These are phyloP conservation scores for Pogonocherus hispidulus DNA, from an alignment of 2,888 invertebrate species.

Conservation along the genomic window DNA sequence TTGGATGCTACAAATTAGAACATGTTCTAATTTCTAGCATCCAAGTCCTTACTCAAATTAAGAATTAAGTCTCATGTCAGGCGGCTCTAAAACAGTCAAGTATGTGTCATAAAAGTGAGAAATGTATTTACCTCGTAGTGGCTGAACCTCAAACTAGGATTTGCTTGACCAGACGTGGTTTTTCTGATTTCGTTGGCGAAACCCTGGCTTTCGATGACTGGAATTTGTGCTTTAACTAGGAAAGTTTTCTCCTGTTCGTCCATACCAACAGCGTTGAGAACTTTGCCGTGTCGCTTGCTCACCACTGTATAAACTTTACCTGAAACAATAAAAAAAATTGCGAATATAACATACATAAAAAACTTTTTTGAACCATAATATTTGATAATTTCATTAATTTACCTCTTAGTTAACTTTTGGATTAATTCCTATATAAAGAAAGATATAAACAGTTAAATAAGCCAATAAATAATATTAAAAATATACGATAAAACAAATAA, in stretches of 20 bases:
- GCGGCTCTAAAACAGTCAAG: too few relatives aligned
- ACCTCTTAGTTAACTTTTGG: too few relatives aligned
- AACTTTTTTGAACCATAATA: too few relatives aligned
- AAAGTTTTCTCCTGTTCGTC: constrained; percentile 93
- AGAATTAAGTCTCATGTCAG: too few relatives aligned
- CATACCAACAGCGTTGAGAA: constrained; percentile 87
- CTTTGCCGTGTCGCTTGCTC: constrained; percentile 87
- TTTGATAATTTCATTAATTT: too few relatives aligned
- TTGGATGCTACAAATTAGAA: too few relatives aligned
- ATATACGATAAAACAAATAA: too few relatives aligned
- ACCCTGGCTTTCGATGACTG: constrained; percentile 96
- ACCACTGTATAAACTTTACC: constrained; percentile 93
- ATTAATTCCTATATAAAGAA: too few relatives aligned
- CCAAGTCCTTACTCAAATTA: too few relatives aligned
- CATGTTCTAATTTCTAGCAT: too few relatives aligned
- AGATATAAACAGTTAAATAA: too few relatives aligned
- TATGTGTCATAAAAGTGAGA: background rate
- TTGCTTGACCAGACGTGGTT: constrained; percentile 95
- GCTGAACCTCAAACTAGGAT: constrained; percentile 90
- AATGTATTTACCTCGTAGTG: constrained; percentile 91
- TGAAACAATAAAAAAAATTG: constrained; percentile 56
- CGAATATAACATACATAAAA: background rate
- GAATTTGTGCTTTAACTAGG: constrained; percentile 89
- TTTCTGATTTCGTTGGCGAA: constrained; percentile 95
- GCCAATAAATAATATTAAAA: too few relatives aligned